Percentiles rank a stretch among this genome's conserved stretches.
phyloP scores from a whole-genome alignment of 2,888 invertebrate species.

The Cerastis leucographa region DNA sequence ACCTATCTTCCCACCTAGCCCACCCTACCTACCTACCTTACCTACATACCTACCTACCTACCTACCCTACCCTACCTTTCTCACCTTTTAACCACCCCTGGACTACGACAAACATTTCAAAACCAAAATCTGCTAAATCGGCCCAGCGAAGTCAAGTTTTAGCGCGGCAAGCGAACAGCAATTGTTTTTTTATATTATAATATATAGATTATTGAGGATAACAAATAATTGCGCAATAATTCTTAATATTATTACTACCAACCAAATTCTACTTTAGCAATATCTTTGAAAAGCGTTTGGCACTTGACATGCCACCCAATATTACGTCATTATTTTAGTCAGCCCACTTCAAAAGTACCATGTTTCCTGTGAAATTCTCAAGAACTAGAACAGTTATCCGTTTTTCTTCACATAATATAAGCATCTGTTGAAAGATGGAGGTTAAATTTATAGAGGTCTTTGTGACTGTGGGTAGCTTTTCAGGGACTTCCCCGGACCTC shows the following conservation, averaged over 20 bases:
- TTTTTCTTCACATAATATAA: constrained; percentile 5
- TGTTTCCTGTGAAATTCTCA: not conserved
- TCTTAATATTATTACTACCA: not conserved
- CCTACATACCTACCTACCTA: too few relatives aligned
- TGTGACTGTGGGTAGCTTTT: not conserved
- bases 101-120: too few relatives aligned
- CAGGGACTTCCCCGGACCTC: not conserved
- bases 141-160: too few relatives aligned
- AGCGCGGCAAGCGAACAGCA: too few relatives aligned
- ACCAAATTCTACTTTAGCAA: not conserved
- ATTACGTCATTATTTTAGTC: not conserved
- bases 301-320: not conserved
- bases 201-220: not conserved
- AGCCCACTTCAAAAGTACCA: not conserved
- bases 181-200: too few relatives aligned
- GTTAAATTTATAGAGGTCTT: not conserved
- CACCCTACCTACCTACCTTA: too few relatives aligned
- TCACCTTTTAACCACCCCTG: too few relatives aligned
- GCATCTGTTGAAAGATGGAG: not conserved
- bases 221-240: not conserved
- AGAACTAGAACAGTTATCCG: not conserved
- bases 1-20: too few relatives aligned
- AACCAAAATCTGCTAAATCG: too few relatives aligned
- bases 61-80: too few relatives aligned
- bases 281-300: not conserved